Evolutionary conservation across 2,888 invertebrate genomes (phyloP).

Genomic region (Biston stratarius): DNA sequence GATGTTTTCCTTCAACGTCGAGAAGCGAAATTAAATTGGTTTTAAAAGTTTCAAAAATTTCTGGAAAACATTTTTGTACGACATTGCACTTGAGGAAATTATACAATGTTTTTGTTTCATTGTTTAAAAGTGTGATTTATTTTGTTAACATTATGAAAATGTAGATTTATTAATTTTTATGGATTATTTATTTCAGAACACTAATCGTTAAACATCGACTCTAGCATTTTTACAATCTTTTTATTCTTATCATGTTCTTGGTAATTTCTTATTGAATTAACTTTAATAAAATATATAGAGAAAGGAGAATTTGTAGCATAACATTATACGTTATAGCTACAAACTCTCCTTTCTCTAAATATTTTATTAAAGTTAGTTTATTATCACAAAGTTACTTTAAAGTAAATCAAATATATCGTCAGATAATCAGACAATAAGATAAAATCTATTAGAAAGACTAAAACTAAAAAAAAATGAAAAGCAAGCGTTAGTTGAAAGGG

Average conservation of each 20-base stretch:
- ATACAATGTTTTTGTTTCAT: slow-evolving; percentile 25
- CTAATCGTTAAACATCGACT: too few relatives aligned
- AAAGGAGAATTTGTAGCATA: too few relatives aligned
- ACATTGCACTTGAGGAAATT: slow-evolving; percentile 44
- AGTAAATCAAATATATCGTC: too few relatives aligned
- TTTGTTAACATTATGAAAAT: slow-evolving; percentile 3
- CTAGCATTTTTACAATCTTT: neutral
- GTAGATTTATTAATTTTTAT: too few relatives aligned
- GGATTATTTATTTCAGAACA: neutral
- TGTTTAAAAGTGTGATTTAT: slow-evolving; percentile 12
- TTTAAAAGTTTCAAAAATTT: slow-evolving; percentile 57
- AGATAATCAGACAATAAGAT: neutral
- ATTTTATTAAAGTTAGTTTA: too few relatives aligned
- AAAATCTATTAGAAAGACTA: neutral
- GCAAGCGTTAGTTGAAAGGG: slow-evolving; percentile 52
- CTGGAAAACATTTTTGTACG: slow-evolving; percentile 52
- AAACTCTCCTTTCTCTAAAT: neutral
- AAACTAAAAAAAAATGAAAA: slow-evolving; percentile 13
- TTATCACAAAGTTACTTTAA: too few relatives aligned
- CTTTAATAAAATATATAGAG: too few relatives aligned
- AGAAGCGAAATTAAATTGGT: slow-evolving; percentile 59
- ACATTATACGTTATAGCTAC: too few relatives aligned
- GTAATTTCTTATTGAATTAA: too few relatives aligned
- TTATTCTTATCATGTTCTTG: neutral
- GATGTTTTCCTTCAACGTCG: slow-evolving; percentile 57